Percentiles rank a stretch among this genome's conserved stretches.
Conservation (phyloP, 2,888 invertebrate genomes). For the Amiota minor region DNA sequence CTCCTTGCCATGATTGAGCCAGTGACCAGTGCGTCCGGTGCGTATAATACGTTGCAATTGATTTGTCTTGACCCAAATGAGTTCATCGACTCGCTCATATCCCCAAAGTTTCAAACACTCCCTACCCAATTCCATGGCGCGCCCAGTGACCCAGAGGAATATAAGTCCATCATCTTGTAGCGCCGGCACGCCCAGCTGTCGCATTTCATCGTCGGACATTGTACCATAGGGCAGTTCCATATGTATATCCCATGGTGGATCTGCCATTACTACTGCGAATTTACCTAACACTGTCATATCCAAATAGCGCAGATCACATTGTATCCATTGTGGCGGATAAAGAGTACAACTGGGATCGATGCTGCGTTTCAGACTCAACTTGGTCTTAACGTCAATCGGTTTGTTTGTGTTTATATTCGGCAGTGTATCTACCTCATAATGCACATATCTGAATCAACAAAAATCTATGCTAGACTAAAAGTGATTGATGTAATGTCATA, state of each 20-base stretch:
- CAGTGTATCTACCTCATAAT: conserved; percentile 93
- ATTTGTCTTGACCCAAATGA: conserved; percentile 99
- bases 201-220: conserved; percentile 99
- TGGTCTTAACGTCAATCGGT: conserved; percentile 70
- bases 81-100: conserved; percentile 95
- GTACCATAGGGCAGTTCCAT: conserved; percentile 98
- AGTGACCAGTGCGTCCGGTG: conserved; percentile 97
- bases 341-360: conserved; percentile 77
- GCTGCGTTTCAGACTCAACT: conserved; percentile 69
- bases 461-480: not conserved
- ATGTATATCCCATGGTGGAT: conserved; percentile 99
- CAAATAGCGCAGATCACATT: conserved; percentile 88
- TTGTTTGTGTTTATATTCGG: conserved; percentile 71
- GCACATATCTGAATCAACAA: conserved; percentile 83
- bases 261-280: conserved; percentile 99
- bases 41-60: conserved; percentile 96
- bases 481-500: not conserved
- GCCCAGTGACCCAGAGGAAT: conserved; percentile 98
- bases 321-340: conserved; percentile 96
- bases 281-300: conserved; percentile 80
- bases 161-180: conserved; percentile 96
- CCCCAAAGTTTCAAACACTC: conserved; percentile 98
- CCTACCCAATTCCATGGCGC: conserved; percentile 87
- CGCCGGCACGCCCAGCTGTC: conserved; percentile 93
- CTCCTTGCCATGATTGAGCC: conserved; percentile 99